Conservation (phyloP, 1,140 invertebrate genomes). For the Theocolax elegans region DNA sequence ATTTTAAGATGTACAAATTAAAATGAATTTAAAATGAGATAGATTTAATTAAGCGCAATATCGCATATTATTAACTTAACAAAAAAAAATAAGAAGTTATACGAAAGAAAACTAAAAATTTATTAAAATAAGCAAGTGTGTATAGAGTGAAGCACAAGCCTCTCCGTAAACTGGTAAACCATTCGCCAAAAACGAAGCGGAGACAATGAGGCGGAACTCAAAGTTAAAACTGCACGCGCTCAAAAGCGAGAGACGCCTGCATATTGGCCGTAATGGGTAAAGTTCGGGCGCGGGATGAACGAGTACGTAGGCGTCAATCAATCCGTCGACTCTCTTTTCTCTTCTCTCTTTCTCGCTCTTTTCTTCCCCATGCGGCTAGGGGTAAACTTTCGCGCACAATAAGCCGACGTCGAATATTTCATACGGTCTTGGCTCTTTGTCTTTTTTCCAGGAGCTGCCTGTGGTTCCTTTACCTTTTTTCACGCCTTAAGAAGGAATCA, state of each 20-base stretch:
- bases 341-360: slow-evolving; percentile 25
- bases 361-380: not conserved
- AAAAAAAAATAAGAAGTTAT: no score
- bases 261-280: slow-evolving; percentile 64
- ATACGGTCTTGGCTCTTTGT: not conserved
- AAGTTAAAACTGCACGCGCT: not conserved
- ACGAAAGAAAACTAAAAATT: no score
- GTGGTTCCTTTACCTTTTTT: no score
- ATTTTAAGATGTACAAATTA: no score
- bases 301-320: slow-evolving; percentile 58
- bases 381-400: slow-evolving; percentile 7
- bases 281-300: slow-evolving; percentile 59
- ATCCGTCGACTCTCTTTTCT: slow-evolving; percentile 49
- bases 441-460: not conserved
- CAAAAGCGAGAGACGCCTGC: slow-evolving; percentile 45
- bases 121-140: no score
- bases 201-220: not conserved
- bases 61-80: no score
- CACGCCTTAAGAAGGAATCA: no score
- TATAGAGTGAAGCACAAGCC: slow-evolving; percentile 44
- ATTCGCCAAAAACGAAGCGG: not conserved
- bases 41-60: no score
- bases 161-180: no score
- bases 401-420: slow-evolving; percentile 3
- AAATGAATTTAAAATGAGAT: no score